Percentiles rank a stretch among this genome's conserved stretches.
Evolutionary conservation across 37 sponge, comb jelly and placozoan species (phyloP).

Genomic region (Petrosia ficiformis): DNA sequence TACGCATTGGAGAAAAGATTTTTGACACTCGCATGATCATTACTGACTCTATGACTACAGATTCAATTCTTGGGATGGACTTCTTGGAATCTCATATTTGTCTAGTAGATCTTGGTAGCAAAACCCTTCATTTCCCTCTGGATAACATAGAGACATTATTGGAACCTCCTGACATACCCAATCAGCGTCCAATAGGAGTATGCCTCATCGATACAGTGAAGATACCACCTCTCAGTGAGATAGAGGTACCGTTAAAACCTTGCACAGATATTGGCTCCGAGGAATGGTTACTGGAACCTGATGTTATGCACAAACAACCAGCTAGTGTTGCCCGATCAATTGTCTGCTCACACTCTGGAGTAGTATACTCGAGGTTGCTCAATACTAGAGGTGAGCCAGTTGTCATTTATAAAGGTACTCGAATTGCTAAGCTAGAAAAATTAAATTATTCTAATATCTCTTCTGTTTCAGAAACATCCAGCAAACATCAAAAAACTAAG

Average conservation of each 20-base stretch:
- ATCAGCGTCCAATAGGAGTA: not conserved
- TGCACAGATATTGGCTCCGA: not conserved
- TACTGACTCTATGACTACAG: conserved; percentile 1
- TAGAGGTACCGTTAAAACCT: not conserved
- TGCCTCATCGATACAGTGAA: not conserved
- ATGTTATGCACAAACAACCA: not conserved
- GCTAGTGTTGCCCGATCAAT: not conserved
- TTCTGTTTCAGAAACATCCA: not conserved
- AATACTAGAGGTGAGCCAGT: conserved; percentile 2
- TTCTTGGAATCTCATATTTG: conserved; percentile 1
- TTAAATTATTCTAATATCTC: not conserved
- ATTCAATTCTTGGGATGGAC: conserved; percentile 28
- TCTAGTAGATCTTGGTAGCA: not conserved
- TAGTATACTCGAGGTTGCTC: conserved; percentile 1
- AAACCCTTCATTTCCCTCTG: not conserved
- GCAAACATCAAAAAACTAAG: not conserved
- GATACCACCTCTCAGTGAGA: conserved; percentile 18
- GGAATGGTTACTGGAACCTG: not conserved
- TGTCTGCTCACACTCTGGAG: not conserved
- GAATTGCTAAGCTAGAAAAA: conserved; percentile 1
- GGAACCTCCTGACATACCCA: no score
- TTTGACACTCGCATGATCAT: not conserved
- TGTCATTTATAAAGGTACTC: conserved; percentile 2
- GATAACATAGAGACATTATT: no score
- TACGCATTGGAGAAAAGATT: not conserved